A percentile compares a stretch with the other conserved stretches of the same genome.
Conservation (phyloP, 2,888 invertebrate genomes). For the Artemia sinica region DNA sequence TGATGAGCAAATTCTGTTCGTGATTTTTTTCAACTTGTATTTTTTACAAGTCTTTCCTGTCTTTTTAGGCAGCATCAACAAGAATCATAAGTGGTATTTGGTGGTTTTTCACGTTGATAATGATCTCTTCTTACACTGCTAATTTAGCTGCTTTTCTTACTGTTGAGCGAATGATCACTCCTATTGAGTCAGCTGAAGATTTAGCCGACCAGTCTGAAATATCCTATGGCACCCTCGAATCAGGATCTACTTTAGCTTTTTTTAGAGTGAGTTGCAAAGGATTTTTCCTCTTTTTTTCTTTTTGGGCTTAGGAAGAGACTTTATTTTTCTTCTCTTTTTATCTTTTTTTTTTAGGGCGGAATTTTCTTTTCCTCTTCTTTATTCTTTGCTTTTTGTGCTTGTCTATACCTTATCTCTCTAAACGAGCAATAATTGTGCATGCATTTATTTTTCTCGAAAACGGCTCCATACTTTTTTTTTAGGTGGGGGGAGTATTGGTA, state of each 20-base stretch:
- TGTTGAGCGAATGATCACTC: slow-evolving; percentile 69
- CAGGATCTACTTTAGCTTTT: slow-evolving; percentile 74
- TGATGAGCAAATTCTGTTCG: too few relatives aligned
- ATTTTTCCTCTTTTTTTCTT: background rate
- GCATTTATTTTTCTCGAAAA: too few relatives aligned
- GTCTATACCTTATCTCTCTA: background rate
- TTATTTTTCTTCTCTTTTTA: too few relatives aligned
- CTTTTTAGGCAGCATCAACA: slow-evolving; percentile 29
- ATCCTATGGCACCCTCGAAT: slow-evolving; percentile 59
- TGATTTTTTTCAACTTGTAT: too few relatives aligned
- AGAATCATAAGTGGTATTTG: slow-evolving; percentile 40
- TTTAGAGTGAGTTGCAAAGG: slow-evolving; percentile 43
- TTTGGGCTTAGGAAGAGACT: background rate
- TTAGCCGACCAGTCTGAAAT: slow-evolving; percentile 65
- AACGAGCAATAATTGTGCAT: too few relatives aligned
- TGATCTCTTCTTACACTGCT: slow-evolving; percentile 77
- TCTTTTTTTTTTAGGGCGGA: slow-evolving; percentile 18
- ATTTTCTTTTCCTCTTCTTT: slow-evolving; percentile 16
- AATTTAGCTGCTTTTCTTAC: slow-evolving; percentile 80
- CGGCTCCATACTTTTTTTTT: too few relatives aligned
- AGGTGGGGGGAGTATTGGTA: too few relatives aligned
- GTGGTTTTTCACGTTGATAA: slow-evolving; percentile 66
- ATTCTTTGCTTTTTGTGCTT: too few relatives aligned
- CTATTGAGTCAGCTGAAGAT: slow-evolving; percentile 69
- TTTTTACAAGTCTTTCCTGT: background rate